Conservation (phyloP, 2,888 invertebrate species). For the Tinea pellionella region DNA sequence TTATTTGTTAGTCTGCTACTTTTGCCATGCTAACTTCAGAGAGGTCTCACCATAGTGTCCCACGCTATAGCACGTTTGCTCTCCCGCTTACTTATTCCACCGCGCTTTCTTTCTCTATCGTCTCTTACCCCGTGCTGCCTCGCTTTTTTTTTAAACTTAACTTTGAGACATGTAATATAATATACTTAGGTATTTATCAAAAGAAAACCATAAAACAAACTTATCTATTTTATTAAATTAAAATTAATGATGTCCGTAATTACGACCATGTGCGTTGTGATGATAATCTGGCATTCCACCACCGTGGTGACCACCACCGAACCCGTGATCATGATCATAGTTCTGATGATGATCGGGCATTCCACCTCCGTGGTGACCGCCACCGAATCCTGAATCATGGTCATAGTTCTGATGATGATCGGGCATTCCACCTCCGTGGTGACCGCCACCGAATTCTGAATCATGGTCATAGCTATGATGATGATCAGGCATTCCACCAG, state of each 20-base stretch:
- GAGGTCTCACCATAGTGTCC: too few relatives aligned
- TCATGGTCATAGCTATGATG: background rate
- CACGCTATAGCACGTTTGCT: too few relatives aligned
- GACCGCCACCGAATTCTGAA: background rate
- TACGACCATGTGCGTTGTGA: background rate
- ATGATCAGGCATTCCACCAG: background rate
- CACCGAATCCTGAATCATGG: conserved; percentile 1
- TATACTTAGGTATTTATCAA: too few relatives aligned
- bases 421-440: background rate
- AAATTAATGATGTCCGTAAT: background rate
- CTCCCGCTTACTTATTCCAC: too few relatives aligned
- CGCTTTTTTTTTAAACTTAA: too few relatives aligned
- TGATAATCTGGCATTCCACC: background rate
- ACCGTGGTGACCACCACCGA: conserved; percentile 3
- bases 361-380: conserved; percentile 5
- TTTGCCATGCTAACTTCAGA: too few relatives aligned
- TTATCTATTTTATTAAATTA: background rate
- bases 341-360: background rate
- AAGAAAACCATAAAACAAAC: too few relatives aligned
- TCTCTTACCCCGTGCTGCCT: too few relatives aligned
- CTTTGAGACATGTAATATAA: too few relatives aligned
- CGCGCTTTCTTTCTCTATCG: too few relatives aligned
- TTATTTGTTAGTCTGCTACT: too few relatives aligned
- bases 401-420: conserved; percentile 2
- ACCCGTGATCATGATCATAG: conserved; percentile 1